Conservation (phyloP, 2,888 invertebrate species). For the Isoperla grammatica region DNA sequence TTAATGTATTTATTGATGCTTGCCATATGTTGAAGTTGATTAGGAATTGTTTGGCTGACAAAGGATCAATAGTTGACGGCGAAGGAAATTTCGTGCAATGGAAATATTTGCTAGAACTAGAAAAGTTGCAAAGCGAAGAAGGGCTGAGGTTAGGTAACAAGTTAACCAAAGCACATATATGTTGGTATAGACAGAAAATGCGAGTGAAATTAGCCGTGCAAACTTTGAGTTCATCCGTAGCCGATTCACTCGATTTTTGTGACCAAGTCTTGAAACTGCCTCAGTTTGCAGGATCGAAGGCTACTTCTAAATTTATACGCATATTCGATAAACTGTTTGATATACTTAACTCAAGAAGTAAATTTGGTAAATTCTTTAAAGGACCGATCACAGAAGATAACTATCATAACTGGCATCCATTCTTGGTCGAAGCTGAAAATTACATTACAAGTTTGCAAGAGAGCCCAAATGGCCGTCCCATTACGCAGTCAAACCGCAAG, state of each 20-base stretch:
- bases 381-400: slow-evolving; percentile 17
- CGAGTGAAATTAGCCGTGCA: slow-evolving; percentile 27
- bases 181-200: slow-evolving; percentile 26
- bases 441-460: slow-evolving; percentile 8
- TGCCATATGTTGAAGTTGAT: slow-evolving; percentile 28
- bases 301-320: slow-evolving; percentile 19
- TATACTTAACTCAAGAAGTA: slow-evolving; percentile 22
- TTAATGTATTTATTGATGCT: slow-evolving; percentile 23
- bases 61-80: slow-evolving; percentile 14
- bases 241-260: slow-evolving; percentile 24
- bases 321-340: slow-evolving; percentile 20
- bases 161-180: slow-evolving; percentile 21
- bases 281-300: slow-evolving; percentile 12
- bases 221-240: slow-evolving; percentile 27
- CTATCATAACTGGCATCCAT: slow-evolving; percentile 5
- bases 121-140: slow-evolving; percentile 16
- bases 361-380: slow-evolving; percentile 8
- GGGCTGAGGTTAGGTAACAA: slow-evolving; percentile 24
- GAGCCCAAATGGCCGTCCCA: background rate
- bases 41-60: slow-evolving; percentile 23
- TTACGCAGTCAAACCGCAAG: slow-evolving; percentile 4
- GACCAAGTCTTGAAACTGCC: background rate
- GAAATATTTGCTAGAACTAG: slow-evolving; percentile 13
- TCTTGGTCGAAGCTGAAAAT: slow-evolving; percentile 6
- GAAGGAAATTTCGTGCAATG: slow-evolving; percentile 15